Evolutionary conservation across 2,888 invertebrate species (phyloP).

Genomic region (Phlogophora meticulosa): DNA sequence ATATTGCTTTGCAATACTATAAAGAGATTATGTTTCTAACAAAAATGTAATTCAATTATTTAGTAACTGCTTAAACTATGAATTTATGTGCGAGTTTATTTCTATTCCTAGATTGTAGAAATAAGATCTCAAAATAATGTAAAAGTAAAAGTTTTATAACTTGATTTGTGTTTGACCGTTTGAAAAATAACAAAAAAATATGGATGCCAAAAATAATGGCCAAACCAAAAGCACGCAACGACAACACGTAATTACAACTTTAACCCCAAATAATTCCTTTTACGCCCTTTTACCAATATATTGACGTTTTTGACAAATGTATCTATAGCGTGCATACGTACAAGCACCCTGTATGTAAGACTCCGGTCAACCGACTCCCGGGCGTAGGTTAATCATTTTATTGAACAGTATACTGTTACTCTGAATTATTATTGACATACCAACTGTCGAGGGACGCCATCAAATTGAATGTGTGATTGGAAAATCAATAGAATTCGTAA

Average conservation of each 20-base stretch:
- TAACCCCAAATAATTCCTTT: slow-evolving; percentile 15
- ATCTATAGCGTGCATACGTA: slow-evolving; percentile 55
- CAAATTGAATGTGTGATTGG: slow-evolving; percentile 83
- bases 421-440: slow-evolving; percentile 88
- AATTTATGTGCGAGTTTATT: neutral
- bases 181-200: neutral
- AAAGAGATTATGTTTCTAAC: neutral
- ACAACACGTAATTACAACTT: slow-evolving; percentile 27
- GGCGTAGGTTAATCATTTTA: slow-evolving; percentile 89
- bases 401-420: slow-evolving; percentile 88
- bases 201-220: neutral
- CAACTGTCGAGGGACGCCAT: slow-evolving; percentile 83
- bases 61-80: too few relatives aligned
- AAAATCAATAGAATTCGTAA: slow-evolving; percentile 76
- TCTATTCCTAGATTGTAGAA: neutral
- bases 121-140: too few relatives aligned
- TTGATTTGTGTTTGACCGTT: too few relatives aligned
- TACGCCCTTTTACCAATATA: slow-evolving; percentile 19
- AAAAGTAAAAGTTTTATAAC: too few relatives aligned
- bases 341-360: slow-evolving; percentile 67
- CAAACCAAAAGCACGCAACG: slow-evolving; percentile 27
- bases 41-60: neutral
- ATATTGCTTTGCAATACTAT: slow-evolving; percentile 20
- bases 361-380: slow-evolving; percentile 69
- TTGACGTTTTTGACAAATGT: slow-evolving; percentile 60